Base-by-base conservation (phyloP, 2,888 invertebrate species). In the Perizoma affinitatum region DNA sequence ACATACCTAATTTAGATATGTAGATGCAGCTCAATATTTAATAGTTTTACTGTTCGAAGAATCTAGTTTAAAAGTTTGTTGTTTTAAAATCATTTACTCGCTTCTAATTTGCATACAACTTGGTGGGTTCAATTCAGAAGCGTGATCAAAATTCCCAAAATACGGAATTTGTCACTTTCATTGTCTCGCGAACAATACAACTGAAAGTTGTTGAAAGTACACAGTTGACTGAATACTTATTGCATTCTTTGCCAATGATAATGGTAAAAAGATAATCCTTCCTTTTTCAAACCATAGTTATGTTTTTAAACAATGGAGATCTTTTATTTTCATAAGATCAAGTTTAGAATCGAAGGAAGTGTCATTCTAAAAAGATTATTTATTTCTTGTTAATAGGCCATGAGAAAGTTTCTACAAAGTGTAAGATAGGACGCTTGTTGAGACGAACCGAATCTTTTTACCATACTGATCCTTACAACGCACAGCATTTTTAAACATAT, bases 191-290 rank as follows among this genome's bases (percentile, higher is more conserved):
- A 40, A 64, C 56, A 66, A 64, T 52, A 59, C 34, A 44, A 11
- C 52, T 11, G 10, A n/a, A 50, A 46, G 10, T 52, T 44, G 22
- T 53, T 11, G 10, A n/a, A 50, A 46, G 10, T 52, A 40, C 35
- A 51, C 41, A 52, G 48, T 40, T 45, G 49, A 7, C 33, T 48
- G n/a, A 58, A 48, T 61, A 57, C 52, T n/a, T 9, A 35, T 5
- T 44, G 10, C 33, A 53, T 63, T 62, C 52, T 36, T 43, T 50
- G 42, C 34, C 46, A 51, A 52, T 22, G 42, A 56, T 53, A 50
- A 58, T 55, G 50, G 43, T 60, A 11, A 43, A 63, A 61, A 58
- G 46, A 47, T 62, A 65, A 63, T 58, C 63, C 46, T 52, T 61
- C 54, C 22, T 53, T 58, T 46, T 35, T 22, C 54, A 54, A 58